Evolutionary conservation across 2,797 vertebrate genomes (phyloP), one percentile per base, ranked within the genome.

Genomic region (Ptychobarbus kaznakovi): DNA sequence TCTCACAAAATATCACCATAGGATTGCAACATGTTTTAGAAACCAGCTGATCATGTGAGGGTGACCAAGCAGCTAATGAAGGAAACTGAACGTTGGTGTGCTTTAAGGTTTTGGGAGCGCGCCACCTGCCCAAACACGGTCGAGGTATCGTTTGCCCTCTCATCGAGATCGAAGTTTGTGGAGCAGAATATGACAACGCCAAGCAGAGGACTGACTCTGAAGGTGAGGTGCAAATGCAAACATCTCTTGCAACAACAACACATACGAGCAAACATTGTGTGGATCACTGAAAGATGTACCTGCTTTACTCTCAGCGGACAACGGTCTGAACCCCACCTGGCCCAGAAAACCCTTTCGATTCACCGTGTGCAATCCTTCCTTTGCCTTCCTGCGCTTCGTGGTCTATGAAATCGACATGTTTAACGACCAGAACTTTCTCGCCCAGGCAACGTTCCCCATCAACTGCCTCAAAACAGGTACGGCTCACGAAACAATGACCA

Each of bases 381-480:
- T 99, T 15, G 95, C 97, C 86, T 99, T 98, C 92, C 94, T 99
- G 44, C 97, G 98, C 86, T 99, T 99, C 0, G 98, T 97, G 90
- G 98, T 99, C 4, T 98, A 99, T 0, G 98, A 99, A 91, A 98
- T 99, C n/a, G 98, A 99, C 95, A 99, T 99, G 97, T 99, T 99
- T 94, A 99, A 94, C 0, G 98, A 99, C 7, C 98, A 98, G 93
- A 99, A 99, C 92, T 99, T 99, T 93, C 91, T 99, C 91, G 98
- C 98, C 76, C 98, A 99, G 92, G 98, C 98, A 65, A 98, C 97
- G 1, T 98, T 99, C 92, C 96, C 96, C 13, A 96, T 99, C 82
- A 97, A 95, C 89, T 95, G 97, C 90, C 95, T 99, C 63, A 99
- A 99, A 93, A 97, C 96, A 68, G 98, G 98, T 99, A 93, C 8